phyloP scores from a whole-genome alignment of 1,140 invertebrate genomes.

The Subanguina moxae region DNA sequence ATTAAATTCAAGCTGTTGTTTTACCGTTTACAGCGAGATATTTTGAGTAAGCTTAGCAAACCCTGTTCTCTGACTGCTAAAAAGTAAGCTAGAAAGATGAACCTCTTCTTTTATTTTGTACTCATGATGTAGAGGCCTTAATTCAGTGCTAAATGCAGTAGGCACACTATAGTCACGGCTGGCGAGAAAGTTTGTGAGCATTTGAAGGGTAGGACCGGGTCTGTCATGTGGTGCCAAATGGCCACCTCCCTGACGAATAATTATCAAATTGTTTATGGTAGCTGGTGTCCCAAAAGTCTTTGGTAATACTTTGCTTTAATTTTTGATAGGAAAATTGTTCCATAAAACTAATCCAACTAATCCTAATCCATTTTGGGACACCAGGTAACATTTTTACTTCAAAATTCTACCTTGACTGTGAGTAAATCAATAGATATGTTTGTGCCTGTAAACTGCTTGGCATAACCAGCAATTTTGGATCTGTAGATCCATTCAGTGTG shows the following conservation, averaged over 20 bases:
- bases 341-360: no score
- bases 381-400: no score
- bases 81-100: not conserved
- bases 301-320: no score
- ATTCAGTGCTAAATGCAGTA: conserved; percentile 10
- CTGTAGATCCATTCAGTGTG: conserved; percentile 15
- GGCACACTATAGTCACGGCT: conserved; percentile 19
- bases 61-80: no score
- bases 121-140: not conserved
- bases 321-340: no score
- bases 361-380: no score
- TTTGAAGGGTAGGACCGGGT: conserved; percentile 37
- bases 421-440: conserved; percentile 27
- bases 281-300: no score
- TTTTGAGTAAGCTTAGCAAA: no score
- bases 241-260: conserved; percentile 22
- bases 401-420: conserved; percentile 24
- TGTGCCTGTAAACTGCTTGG: conserved; percentile 28
- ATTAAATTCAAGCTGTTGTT: no score
- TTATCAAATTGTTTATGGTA: no score
- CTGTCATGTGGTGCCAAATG: conserved; percentile 38
- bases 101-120: conserved; percentile 4
- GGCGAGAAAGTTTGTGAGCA: conserved; percentile 36
- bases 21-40: no score
- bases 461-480: conserved; percentile 31